A percentile compares a stretch with the other conserved stretches of the same genome.
Evolutionary conservation across 1,140 invertebrate genomes (phyloP).

Genomic region (Drosophila lacertosa): DNA sequence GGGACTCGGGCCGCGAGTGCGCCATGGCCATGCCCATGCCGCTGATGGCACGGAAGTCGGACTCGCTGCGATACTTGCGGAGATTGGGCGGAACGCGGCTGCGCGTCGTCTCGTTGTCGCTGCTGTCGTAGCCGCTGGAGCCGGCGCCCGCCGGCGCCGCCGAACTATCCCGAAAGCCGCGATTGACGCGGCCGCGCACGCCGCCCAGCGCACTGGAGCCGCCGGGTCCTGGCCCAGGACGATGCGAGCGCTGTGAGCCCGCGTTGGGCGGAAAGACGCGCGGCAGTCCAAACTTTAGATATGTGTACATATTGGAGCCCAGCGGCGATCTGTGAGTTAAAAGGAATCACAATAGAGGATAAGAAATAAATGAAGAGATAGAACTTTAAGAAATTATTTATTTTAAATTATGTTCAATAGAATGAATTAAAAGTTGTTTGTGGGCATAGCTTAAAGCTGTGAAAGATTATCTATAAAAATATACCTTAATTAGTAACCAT

Average conservation of each 20-base stretch:
- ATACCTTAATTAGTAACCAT: too few species aligned
- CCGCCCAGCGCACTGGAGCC: slow-evolving; percentile 80
- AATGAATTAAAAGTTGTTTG: too few species aligned
- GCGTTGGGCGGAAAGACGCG: slow-evolving; percentile 93
- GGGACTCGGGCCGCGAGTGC: slow-evolving; percentile 80
- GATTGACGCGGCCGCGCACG: slow-evolving; percentile 79
- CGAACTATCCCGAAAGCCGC: slow-evolving; percentile 80
- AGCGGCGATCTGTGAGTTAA: slow-evolving; percentile 89
- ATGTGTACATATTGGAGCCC: slow-evolving; percentile 95
- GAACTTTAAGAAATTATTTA: neutral
- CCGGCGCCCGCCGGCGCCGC: slow-evolving; percentile 61
- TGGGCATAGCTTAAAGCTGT: too few species aligned
- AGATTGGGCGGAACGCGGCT: slow-evolving; percentile 86
- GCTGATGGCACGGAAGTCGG: slow-evolving; percentile 89
- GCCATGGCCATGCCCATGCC: slow-evolving; percentile 75
- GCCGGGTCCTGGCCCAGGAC: slow-evolving; percentile 82
- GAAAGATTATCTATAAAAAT: too few species aligned
- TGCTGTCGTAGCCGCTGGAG: slow-evolving; percentile 95
- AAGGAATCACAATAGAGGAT: too few species aligned
- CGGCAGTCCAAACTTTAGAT: slow-evolving; percentile 96
- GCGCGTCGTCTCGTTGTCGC: slow-evolving; percentile 88
- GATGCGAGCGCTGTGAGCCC: slow-evolving; percentile 86
- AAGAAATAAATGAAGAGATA: neutral
- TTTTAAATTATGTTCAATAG: too few species aligned
- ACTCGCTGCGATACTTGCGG: slow-evolving; percentile 90